Conservation (phyloP, 2,888 invertebrate species). For the Eupithecia exiguata region DNA sequence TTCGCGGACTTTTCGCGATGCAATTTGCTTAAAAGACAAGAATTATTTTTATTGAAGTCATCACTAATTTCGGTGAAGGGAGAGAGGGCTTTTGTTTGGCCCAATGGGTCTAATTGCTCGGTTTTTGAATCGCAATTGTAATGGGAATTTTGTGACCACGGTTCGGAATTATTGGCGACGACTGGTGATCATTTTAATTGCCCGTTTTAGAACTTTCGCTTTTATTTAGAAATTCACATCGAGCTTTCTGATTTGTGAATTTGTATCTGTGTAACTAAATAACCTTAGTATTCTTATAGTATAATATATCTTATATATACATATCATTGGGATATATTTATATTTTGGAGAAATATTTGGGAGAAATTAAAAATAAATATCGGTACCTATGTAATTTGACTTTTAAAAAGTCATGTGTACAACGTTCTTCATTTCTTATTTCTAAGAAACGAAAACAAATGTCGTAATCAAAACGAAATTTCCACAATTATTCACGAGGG, state of each 20-base stretch:
- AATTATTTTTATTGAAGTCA: constrained; percentile 85
- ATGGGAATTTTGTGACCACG: constrained; percentile 45
- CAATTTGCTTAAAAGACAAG: constrained; percentile 84
- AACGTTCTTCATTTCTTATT: neutral
- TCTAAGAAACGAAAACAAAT: constrained; percentile 38
- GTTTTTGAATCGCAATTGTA: constrained; percentile 64
- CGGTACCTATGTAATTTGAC: neutral
- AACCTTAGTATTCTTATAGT: neutral
- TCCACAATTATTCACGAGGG: constrained; percentile 81
- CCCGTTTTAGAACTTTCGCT: constrained; percentile 21
- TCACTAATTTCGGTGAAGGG: constrained; percentile 80
- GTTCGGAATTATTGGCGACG: constrained; percentile 54
- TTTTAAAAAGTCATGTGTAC: neutral
- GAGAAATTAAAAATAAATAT: neutral
- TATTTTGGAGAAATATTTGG: no score
- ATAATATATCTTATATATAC: no score
- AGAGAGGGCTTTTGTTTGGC: constrained; percentile 74
- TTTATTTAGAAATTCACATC: neutral
- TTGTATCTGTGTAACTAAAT: neutral
- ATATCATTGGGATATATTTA: no score
- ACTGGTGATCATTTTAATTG: constrained; percentile 59
- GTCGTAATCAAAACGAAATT: constrained; percentile 66
- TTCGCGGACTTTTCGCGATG: constrained; percentile 81
- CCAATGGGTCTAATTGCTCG: constrained; percentile 81
- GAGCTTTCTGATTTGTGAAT: neutral